These are phyloP conservation scores for Rhagonycha lutea DNA, from an alignment of 2,888 invertebrate species.

Conservation along the genomic window DNA sequence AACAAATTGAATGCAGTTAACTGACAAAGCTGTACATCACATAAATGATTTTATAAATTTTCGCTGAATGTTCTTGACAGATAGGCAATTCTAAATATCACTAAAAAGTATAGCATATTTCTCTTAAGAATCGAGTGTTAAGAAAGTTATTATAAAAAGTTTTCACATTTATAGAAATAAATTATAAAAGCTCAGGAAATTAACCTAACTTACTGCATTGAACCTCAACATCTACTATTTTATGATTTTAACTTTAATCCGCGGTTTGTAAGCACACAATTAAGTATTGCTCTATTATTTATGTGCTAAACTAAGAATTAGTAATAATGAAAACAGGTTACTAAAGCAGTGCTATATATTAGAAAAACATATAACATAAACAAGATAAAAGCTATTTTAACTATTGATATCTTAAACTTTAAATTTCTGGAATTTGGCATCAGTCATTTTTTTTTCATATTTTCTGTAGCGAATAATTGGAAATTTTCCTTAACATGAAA, in stretches of 20 bases:
- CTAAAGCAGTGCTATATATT: too few species aligned
- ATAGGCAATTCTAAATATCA: background rate
- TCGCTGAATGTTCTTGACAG: background rate
- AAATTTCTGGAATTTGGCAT: too few species aligned
- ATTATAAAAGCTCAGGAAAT: background rate
- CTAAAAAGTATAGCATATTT: background rate
- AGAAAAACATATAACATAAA: too few species aligned
- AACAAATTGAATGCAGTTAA: background rate
- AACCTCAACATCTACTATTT: background rate
- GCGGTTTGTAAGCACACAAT: too few species aligned
- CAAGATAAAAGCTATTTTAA: too few species aligned
- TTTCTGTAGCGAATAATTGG: too few species aligned
- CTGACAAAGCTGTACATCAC: background rate
- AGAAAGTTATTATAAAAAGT: background rate
- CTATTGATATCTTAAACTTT: too few species aligned
- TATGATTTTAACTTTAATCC: background rate
- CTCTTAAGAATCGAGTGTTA: background rate
- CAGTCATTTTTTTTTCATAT: too few species aligned
- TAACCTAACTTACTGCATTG: background rate
- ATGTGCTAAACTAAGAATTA: too few species aligned
- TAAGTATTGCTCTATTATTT: too few species aligned
- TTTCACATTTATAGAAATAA: background rate
- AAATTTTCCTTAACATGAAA: too few species aligned
- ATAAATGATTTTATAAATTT: background rate
- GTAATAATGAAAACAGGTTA: too few species aligned